A percentile compares a stretch with the other conserved stretches of the same genome.
These are phyloP conservation scores for Centropristis striata DNA, from an alignment of 2,113 vertebrate genomes.

Conservation along the genomic window DNA sequence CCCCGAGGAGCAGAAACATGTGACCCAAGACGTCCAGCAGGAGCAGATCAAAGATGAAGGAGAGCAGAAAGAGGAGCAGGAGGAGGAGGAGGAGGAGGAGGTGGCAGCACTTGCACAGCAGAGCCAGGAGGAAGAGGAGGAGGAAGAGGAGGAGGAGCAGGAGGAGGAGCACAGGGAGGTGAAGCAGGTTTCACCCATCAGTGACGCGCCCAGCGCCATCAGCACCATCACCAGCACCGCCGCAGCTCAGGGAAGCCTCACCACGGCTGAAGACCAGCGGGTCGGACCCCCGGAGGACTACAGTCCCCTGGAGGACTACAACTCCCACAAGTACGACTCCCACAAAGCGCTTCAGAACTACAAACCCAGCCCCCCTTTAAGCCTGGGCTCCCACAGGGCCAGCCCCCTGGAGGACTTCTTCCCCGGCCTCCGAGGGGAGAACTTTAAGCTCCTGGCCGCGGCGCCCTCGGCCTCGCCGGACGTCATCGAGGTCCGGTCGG, in stretches of 20 bases:
- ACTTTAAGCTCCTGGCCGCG: slow-evolving; percentile 71
- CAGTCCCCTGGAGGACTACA: slow-evolving; percentile 54
- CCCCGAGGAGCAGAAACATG: slow-evolving; percentile 59
- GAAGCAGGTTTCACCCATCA: slow-evolving; percentile 63
- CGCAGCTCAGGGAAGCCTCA: slow-evolving; percentile 81
- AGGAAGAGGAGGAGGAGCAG: slow-evolving; percentile 59
- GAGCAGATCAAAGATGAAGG: slow-evolving; percentile 56
- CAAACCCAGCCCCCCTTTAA: slow-evolving; percentile 65
- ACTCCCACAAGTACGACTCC: slow-evolving; percentile 53
- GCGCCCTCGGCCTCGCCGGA: slow-evolving; percentile 84
- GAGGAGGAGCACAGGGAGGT: slow-evolving; percentile 82
- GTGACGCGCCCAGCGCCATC: slow-evolving; percentile 67
- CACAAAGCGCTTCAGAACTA: slow-evolving; percentile 59
- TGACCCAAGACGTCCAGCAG: slow-evolving; percentile 54
- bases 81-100: slow-evolving; percentile 57
- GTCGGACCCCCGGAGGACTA: slow-evolving; percentile 68
- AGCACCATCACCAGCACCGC: slow-evolving; percentile 78
- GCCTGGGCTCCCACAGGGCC: slow-evolving; percentile 79
- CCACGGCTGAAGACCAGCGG: slow-evolving; percentile 61
- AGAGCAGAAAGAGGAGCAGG: slow-evolving; percentile 62
- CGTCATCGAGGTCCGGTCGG: slow-evolving; percentile 91
- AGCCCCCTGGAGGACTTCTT: slow-evolving; percentile 75
- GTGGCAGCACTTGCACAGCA: slow-evolving; percentile 60
- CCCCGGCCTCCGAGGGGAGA: slow-evolving; percentile 53
- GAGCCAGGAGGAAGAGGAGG: slow-evolving; percentile 60